Evolutionary conservation across 2,888 invertebrate genomes (phyloP), one percentile per base, ranked within the genome.

Genomic region (Acrobasis suavella): DNA sequence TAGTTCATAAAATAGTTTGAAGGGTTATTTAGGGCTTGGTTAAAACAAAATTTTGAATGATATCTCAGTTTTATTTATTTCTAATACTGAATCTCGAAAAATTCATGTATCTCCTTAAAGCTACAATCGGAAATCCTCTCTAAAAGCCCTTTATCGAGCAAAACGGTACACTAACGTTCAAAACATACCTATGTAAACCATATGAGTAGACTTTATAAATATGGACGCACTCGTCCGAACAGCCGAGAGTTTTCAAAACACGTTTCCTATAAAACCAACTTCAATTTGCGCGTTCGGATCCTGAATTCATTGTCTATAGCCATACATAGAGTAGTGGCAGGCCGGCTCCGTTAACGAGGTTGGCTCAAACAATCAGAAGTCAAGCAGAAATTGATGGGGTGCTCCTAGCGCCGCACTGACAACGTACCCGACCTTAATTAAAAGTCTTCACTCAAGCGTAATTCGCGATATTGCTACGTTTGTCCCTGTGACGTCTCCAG

Each of bases 401-500:
- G 78, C 77, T 74, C 75, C 71, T 73, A 74, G 79, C 72, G 76
- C 76, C 78, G 73, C 73, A 73, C 72, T 72, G 76, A 72, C 67
- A 74, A 70, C 73, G 75, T 71, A 72, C 74, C 72, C 70, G 72
- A 72, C 75, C 78, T 89, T 90, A 91, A 91, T 90, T 90, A 91
- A 91, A 91, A 90, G 86, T 83, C 87, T 89, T 87, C 87, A 88
- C 78, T 90, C 86, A 86, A 80, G 77, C 88, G 88, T 83, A 81
- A 82, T 81, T 84, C 77, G 85, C 84, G 85, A 87, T 88, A 90
- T 88, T 78, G 85, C 76, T 77, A 79, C 81, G 80, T 82, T 84
- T 80, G 82, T 81, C 80, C 76, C 72, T 70, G 72, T 76, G 77
- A 82, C 77, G 77, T 75, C 76, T 42, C 17, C 42, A 42, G 46